phyloP scores from a whole-genome alignment of 2,888 invertebrate genomes.

The Linyphia triangularis region DNA sequence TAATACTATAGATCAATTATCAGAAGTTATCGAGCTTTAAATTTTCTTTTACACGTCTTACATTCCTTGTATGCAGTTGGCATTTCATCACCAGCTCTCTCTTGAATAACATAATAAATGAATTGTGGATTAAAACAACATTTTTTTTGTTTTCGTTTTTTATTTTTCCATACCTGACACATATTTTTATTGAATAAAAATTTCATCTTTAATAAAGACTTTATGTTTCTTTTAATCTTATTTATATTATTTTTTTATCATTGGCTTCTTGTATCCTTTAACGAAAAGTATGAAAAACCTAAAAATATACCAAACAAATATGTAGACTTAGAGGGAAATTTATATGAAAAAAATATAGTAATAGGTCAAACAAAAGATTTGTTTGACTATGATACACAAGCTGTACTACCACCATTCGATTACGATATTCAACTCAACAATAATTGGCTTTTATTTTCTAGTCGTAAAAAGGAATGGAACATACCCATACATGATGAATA shows the following conservation, averaged over 20 bases:
- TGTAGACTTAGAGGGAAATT: constrained; percentile 2
- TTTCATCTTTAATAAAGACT: constrained; percentile 15
- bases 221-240: not conserved
- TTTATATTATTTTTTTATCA: constrained; percentile 20
- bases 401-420: not conserved
- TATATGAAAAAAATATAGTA: constrained; percentile 1
- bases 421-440: not conserved
- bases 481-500: not conserved
- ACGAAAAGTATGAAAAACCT: not conserved
- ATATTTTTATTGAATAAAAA: constrained; percentile 21
- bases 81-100: constrained; percentile 25
- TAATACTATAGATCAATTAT: constrained; percentile 6
- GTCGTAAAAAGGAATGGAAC: not conserved
- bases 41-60: not conserved
- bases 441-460: not conserved
- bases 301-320: not conserved
- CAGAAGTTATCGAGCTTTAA: constrained; percentile 1
- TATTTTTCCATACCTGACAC: not conserved
- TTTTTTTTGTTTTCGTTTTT: not conserved
- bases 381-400: not conserved
- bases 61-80: constrained; percentile 26
- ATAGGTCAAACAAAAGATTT: not conserved
- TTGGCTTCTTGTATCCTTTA: not conserved
- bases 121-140: constrained; percentile 10
- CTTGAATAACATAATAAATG: constrained; percentile 4